phyloP scores from a whole-genome alignment of 1,140 invertebrate genomes.

The Mesaphorura yosii region DNA sequence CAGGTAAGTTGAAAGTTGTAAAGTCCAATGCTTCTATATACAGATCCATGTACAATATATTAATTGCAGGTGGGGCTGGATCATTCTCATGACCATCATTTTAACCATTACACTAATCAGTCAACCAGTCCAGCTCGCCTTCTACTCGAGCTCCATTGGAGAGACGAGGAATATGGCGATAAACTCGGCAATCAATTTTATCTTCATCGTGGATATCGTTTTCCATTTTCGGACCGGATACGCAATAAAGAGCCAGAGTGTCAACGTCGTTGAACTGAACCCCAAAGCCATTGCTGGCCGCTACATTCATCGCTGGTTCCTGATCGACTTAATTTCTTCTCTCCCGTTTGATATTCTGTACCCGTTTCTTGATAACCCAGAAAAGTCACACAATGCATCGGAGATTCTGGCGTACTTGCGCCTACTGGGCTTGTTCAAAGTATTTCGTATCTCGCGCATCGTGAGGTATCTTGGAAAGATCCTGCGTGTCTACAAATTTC shows the following conservation, averaged over 20 bases:
- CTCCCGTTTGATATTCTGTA: slow-evolving; percentile 12
- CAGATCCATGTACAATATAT: background rate
- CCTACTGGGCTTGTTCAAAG: too few relatives aligned
- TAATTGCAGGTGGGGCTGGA: slow-evolving; percentile 15
- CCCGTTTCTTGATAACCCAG: background rate
- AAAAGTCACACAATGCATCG: background rate
- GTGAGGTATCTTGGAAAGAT: too few relatives aligned
- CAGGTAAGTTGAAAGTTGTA: background rate
- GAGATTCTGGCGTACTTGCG: too few relatives aligned
- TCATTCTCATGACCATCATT: slow-evolving; percentile 7
- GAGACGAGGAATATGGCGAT: background rate
- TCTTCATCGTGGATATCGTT: slow-evolving; percentile 16
- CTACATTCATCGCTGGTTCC: too few relatives aligned
- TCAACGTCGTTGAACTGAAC: slow-evolving; percentile 8
- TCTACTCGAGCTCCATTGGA: too few relatives aligned
- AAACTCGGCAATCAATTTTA: background rate
- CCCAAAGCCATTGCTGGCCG: too few relatives aligned
- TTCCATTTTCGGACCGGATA: slow-evolving; percentile 25
- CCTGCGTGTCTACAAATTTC: too few relatives aligned
- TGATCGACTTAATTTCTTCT: slow-evolving; percentile 13
- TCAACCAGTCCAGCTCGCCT: slow-evolving; percentile 17
- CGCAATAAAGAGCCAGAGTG: background rate
- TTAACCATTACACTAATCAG: slow-evolving; percentile 10
- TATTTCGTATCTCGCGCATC: too few relatives aligned
- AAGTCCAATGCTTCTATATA: background rate